Evolutionary conservation across 2,113 vertebrate genomes (phyloP), one percentile per base, ranked within the genome.

Genomic region (Chionodraco myersi): DNA sequence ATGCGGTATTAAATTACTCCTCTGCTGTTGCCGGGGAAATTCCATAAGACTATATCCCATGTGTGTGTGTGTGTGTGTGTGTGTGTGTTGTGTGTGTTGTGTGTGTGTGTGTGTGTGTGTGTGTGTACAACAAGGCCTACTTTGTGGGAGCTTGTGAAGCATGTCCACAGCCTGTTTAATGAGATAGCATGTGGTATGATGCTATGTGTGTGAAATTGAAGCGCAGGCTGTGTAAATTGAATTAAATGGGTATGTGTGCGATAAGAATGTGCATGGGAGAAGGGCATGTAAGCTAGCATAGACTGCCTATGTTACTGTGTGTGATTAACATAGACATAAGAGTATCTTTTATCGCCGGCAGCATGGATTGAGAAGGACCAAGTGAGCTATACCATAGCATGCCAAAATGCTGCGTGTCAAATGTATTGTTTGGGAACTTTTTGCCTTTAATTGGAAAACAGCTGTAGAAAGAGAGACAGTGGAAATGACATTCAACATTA

Each of bases 151-250:
- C 61, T 58, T 72, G 81, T 88, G 87, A 89, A 85, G 87, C 89
- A 69, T 82, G 81, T 84, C 78, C 72, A 49, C 73, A 53, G 79
- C 76, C 82, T 80, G 66, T 85, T 89, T 92, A 92, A 93, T 90
- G 82, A 93, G 87, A 88, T 77, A 89, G 87, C 86, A 76, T 87
- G 88, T 82, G 91, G 66, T 85, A 67, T 57, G 83, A 91, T 84
- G 87, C 73, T 84, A 82, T 82, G 86, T 82, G 82, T 93, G 88
- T 84, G 66, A 92, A 89, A 92, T 86, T 80, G 77, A 75, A 77
- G 82, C 57, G 23, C 65, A 2, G 75, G 52, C 71, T 84, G 87
- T 88, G 75, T 87, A 86, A 92, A 91, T 89, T 91, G 75, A 91
- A 93, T 94, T 85, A 91, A 90, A 86, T 30, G 77, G 82, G 69